Base-by-base conservation (phyloP, 1,140 invertebrate species). In the Lasioglossum baleicum region DNA sequence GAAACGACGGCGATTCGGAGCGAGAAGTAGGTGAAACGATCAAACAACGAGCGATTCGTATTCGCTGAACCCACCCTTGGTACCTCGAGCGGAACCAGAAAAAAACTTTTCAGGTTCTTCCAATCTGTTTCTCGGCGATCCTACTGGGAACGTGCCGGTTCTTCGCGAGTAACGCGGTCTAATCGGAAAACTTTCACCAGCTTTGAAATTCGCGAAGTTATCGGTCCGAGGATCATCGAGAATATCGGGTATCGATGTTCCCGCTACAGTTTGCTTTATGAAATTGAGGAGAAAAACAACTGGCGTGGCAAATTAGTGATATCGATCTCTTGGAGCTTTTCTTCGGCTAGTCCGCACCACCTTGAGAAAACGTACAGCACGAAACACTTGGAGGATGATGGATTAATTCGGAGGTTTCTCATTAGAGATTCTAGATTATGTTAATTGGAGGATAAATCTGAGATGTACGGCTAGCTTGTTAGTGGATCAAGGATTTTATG, bases 141-240 rank as follows among this genome's bases (percentile, higher is more conserved):
- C 8, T 75, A 61, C 61, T 44, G 17, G 48, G 68, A 84, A 72
- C 44, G 44, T 48, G 10, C 2, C 44, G 44, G 44, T 48, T 48
- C 8, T 48, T 13, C 44, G 66, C 76, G 76, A 87, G 84, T 3
- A 13, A 48, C 81, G 77, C 63, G 79, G 76, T 82, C 74, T 81
- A 61, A 17, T 76, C 80, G 71, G 67, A 53, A 74, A 85, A 84
- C 83, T 87, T 88, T 88, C 86, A 83, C 79, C 81, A 76, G 81
- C 61, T 85, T 84, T 35, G 64, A 68, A 75, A 44, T 75, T 68
- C 66, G 61, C 44, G 51, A 73, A 68, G 51, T 51, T 73, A 69
- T 77, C 76, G 35, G 35, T 5, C 35, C 5, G 42, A 4, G 13
- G n/a, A n/a, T n/a, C 65, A 80, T 66, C 26, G 31, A 7, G 51